Conservation (phyloP, 2,888 invertebrate genomes). For the Slavum lentiscoides region DNA sequence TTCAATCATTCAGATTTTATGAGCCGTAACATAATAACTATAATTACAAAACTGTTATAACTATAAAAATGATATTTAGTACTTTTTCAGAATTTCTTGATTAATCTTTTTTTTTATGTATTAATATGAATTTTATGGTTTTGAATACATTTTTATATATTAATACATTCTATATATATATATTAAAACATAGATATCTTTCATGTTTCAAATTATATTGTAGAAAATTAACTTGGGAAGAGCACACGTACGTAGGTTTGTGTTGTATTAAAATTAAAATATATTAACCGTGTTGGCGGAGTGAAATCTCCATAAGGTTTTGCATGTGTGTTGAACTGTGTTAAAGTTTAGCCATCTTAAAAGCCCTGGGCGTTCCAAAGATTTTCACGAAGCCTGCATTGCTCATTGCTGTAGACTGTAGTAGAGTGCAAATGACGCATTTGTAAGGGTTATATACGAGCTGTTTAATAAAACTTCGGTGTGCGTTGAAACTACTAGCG, state of each 20-base stretch:
- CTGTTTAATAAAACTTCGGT: conserved; percentile 16
- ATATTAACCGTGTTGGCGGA: background rate
- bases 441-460: conserved; percentile 38
- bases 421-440: conserved; percentile 42
- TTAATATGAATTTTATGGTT: no score
- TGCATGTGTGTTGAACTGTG: conserved; percentile 16
- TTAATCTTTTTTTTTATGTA: no score
- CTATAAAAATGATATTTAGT: no score
- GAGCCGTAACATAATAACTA: no score
- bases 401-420: conserved; percentile 14
- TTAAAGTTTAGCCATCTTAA: conserved; percentile 36
- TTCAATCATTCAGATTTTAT: no score
- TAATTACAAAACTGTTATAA: no score
- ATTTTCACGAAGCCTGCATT: conserved; percentile 39
- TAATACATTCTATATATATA: no score
- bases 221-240: background rate
- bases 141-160: no score
- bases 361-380: conserved; percentile 40
- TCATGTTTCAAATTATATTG: background rate
- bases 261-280: conserved; percentile 31
- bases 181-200: no score
- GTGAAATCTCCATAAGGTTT: conserved; percentile 13
- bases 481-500: background rate
- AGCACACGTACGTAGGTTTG: background rate
- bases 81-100: no score